phyloP scores from a whole-genome alignment of 2,113 vertebrate species.

The Sakesphorus luctuosus region DNA sequence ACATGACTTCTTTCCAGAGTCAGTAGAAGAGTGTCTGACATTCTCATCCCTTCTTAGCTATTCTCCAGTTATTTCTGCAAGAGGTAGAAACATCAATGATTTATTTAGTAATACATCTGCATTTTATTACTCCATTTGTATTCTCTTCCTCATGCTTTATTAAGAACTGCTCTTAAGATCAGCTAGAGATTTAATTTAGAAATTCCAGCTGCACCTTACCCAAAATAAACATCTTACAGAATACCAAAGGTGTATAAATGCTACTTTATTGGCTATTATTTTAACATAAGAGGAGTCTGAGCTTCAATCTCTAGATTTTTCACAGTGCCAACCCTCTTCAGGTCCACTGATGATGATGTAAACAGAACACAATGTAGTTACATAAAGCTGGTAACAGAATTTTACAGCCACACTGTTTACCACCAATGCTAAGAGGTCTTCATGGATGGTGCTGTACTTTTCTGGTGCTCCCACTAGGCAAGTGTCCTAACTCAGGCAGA shows the following conservation, averaged over 20 bases:
- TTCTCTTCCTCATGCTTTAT: not conserved
- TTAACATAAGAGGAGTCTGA: not conserved
- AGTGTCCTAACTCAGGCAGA: not conserved
- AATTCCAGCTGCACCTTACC: not conserved
- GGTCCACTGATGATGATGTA: not conserved
- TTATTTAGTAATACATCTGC: not conserved
- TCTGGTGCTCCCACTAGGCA: not conserved
- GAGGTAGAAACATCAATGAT: not conserved
- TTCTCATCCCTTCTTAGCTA: not conserved
- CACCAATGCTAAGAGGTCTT: not conserved
- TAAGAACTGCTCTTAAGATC: not conserved
- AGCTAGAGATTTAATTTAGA: not conserved
- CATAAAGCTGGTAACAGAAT: not conserved
- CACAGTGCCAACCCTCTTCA: not conserved
- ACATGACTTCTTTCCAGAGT: not conserved
- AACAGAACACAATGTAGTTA: not conserved
- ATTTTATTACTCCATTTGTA: not conserved
- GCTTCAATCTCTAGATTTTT: not conserved
- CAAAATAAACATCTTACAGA: not conserved
- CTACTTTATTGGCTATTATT: not conserved
- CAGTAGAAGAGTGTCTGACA: not conserved
- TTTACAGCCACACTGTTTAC: not conserved
- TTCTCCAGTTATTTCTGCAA: not conserved
- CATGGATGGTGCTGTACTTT: not conserved
- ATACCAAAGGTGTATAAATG: not conserved